phyloP scores from a whole-genome alignment of 1,140 invertebrate genomes.

The Oryctes rhinoceros region DNA sequence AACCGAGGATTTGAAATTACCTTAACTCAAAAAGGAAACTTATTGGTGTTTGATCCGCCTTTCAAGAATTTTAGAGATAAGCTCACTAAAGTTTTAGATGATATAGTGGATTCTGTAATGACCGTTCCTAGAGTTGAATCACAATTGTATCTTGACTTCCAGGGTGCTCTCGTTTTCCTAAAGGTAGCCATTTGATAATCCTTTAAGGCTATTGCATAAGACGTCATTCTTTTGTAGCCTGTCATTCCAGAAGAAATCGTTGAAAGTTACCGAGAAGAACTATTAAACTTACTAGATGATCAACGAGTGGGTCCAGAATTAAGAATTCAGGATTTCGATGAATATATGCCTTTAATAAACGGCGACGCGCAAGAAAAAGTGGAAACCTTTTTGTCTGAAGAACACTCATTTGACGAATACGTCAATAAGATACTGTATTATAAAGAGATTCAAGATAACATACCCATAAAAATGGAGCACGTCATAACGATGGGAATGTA shows the following conservation, averaged over 20 bases:
- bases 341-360: slow-evolving; percentile 82
- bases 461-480: slow-evolving; percentile 71
- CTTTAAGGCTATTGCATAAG: not conserved
- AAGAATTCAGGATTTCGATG: slow-evolving; percentile 79
- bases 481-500: slow-evolving; percentile 84
- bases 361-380: slow-evolving; percentile 70
- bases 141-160: slow-evolving; percentile 71
- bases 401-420: slow-evolving; percentile 75
- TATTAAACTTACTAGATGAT: slow-evolving; percentile 71
- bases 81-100: slow-evolving; percentile 76
- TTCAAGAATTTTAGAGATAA: slow-evolving; percentile 78
- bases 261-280: slow-evolving; percentile 65
- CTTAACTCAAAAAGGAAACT: slow-evolving; percentile 71
- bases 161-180: slow-evolving; percentile 58
- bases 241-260: slow-evolving; percentile 73
- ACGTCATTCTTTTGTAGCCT: slow-evolving; percentile 63
- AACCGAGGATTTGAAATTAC: slow-evolving; percentile 82
- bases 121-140: slow-evolving; percentile 79
- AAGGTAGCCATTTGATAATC: slow-evolving; percentile 60
- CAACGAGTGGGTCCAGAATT: slow-evolving; percentile 76
- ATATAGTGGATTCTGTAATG: slow-evolving; percentile 74
- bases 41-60: slow-evolving; percentile 80
- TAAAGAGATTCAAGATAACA: slow-evolving; percentile 69
- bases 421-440: slow-evolving; percentile 72
- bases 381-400: slow-evolving; percentile 71